Evolutionary conservation across 2,888 invertebrate genomes (phyloP).

Genomic region (Rutpela maculata): DNA sequence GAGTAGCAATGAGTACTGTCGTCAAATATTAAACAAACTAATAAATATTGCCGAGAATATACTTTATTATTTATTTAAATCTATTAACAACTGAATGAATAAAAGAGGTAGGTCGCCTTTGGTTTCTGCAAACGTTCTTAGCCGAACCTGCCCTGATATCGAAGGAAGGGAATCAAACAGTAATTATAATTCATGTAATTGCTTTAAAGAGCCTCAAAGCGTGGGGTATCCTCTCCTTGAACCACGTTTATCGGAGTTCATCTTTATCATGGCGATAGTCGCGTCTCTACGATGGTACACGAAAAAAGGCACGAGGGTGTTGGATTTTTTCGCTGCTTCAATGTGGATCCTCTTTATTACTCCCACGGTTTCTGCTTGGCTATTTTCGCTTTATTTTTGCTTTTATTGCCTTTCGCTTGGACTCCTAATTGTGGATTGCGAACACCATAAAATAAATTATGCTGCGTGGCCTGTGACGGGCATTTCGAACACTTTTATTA

Average conservation of each 20-base stretch:
- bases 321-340: slow-evolving; percentile 32
- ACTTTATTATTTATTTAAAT: no score
- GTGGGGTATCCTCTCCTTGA: slow-evolving; percentile 61
- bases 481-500: slow-evolving; percentile 2
- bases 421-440: neutral
- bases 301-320: slow-evolving; percentile 44
- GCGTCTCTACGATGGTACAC: slow-evolving; percentile 35
- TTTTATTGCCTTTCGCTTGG: slow-evolving; percentile 9
- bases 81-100: no score
- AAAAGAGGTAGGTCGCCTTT: no score
- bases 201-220: slow-evolving; percentile 59
- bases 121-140: neutral
- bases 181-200: slow-evolving; percentile 63
- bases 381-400: slow-evolving; percentile 22
- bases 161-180: slow-evolving; percentile 49
- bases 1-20: no score
- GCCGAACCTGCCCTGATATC: slow-evolving; percentile 37
- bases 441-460: slow-evolving; percentile 7
- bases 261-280: slow-evolving; percentile 49
- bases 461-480: slow-evolving; percentile 1
- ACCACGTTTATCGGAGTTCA: slow-evolving; percentile 61
- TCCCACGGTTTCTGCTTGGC: slow-evolving; percentile 40
- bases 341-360: slow-evolving; percentile 41
- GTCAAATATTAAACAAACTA: no score
- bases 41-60: no score